Base-by-base conservation (phyloP, 2,113 vertebrate genomes). In the Probosciger aterrimus region DNA sequence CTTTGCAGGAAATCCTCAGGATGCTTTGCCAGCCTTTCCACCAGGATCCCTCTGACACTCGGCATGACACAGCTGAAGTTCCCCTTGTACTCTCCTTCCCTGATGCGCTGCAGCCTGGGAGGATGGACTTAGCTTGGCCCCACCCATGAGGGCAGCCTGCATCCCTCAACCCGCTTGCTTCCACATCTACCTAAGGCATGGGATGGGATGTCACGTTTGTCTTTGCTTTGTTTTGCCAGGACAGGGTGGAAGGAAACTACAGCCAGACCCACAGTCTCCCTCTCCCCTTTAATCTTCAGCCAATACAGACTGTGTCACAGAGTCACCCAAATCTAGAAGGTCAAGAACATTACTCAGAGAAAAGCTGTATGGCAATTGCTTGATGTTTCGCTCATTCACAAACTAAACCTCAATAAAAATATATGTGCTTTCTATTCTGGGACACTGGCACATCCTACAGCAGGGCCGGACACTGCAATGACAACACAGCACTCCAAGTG, bases 211-310 rank as follows among this genome's bases (percentile, higher is more conserved):
- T 46, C 88, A 78, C 8, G 0, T 93, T 71, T 75, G 41, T 31
- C 68, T 90, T 65, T 44, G 53, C 28, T 93, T 91, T 92, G 69
- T 92, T 95, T 95, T 79, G 52, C 35, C 65, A 87, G 81, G 73
- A 78, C 55, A 49, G 41, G 31, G 65, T 86, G 84, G 94, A 92
- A 92, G 93, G 93, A 93, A 96, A 88, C 91, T 55, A 67, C 73
- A 68, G 86, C 62, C 81, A 93, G 94, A 95, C 35, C 3, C 17
- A 47, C 15, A 57, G 89, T 30, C 89, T 92, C 74, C 50, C 59
- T 93, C 60, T 77, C 7, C 41, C 25, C 91, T 96, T 82, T 95
- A 90, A 95, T 96, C 91, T 76, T 57, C 86, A 91, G 93, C 95
- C 93, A 91, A 23, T 20, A 50, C 4, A 60, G 88, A 65, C 41